phyloP scores from a whole-genome alignment of 92 coral and sea anemone genomes.

The Pocillopora meandrina region DNA sequence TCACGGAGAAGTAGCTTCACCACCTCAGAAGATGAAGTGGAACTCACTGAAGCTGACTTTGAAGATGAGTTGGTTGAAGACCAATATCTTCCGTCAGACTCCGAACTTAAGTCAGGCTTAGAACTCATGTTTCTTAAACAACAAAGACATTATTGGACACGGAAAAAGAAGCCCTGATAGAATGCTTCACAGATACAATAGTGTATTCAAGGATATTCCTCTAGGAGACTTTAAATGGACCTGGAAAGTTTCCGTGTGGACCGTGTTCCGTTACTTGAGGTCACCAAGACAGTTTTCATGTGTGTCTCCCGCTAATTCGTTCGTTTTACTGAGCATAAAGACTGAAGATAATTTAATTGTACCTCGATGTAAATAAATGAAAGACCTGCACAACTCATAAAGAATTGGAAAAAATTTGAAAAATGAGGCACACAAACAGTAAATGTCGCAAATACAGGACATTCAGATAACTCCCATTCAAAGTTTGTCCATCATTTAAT shows the following conservation, averaged over 20 bases:
- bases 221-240: neutral
- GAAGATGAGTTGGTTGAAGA: slow-evolving; percentile 97
- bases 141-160: slow-evolving; percentile 95
- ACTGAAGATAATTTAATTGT: too few species aligned
- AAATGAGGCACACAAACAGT: too few species aligned
- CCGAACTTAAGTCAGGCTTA: slow-evolving; percentile 94
- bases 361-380: too few species aligned
- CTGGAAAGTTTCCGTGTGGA: neutral
- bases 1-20: slow-evolving; percentile 82
- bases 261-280: neutral
- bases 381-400: too few species aligned
- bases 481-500: too few species aligned
- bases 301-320: neutral
- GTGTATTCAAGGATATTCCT: neutral
- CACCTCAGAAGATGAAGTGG: slow-evolving; percentile 83
- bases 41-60: slow-evolving; percentile 84
- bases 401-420: too few species aligned
- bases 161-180: slow-evolving; percentile 65
- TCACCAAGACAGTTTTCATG: neutral
- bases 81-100: slow-evolving; percentile 92
- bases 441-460: too few species aligned
- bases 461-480: too few species aligned
- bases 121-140: slow-evolving; percentile 96
- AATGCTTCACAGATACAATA: neutral
- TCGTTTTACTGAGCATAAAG: too few species aligned